Percentiles rank a stretch among this genome's conserved stretches.
Conservation (phyloP, 2,888 invertebrate species). For the Idaea straminata region DNA sequence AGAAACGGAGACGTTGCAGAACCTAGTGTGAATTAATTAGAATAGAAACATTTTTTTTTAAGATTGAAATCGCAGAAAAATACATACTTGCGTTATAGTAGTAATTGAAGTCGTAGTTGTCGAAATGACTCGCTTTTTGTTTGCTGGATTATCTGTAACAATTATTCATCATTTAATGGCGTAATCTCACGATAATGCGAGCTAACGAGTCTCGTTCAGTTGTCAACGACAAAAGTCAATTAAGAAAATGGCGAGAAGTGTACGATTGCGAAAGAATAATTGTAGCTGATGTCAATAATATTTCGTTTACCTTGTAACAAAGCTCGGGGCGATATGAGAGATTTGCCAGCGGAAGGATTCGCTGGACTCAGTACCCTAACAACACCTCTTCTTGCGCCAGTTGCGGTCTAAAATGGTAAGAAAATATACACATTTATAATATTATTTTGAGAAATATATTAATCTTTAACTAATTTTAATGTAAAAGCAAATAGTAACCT, state of each 20-base stretch:
- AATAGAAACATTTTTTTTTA: no score
- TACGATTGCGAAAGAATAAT: not conserved
- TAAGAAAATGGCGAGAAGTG: no score
- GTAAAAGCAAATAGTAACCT: conserved; percentile 40
- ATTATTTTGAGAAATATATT: not conserved
- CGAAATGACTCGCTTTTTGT: not conserved
- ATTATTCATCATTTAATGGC: not conserved
- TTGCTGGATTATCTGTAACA: conserved; percentile 38
- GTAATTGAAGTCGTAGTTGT: not conserved
- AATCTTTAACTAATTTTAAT: conserved; percentile 2
- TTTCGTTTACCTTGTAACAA: conserved; percentile 57
- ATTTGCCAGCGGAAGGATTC: conserved; percentile 65
- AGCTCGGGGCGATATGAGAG: conserved; percentile 73
- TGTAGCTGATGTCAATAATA: not conserved
- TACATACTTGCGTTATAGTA: conserved; percentile 2
- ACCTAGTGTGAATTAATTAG: no score
- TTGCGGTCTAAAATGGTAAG: conserved; percentile 36
- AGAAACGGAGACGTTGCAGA: no score
- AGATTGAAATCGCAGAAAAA: not conserved
- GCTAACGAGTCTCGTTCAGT: no score
- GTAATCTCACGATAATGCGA: no score
- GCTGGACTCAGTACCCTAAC: conserved; percentile 71
- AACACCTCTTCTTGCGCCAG: conserved; percentile 58
- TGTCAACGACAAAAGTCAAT: no score
- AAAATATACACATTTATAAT: conserved; percentile 4